Base-by-base conservation (phyloP, 2,797 vertebrate genomes). In the Lerista edwardsae region DNA sequence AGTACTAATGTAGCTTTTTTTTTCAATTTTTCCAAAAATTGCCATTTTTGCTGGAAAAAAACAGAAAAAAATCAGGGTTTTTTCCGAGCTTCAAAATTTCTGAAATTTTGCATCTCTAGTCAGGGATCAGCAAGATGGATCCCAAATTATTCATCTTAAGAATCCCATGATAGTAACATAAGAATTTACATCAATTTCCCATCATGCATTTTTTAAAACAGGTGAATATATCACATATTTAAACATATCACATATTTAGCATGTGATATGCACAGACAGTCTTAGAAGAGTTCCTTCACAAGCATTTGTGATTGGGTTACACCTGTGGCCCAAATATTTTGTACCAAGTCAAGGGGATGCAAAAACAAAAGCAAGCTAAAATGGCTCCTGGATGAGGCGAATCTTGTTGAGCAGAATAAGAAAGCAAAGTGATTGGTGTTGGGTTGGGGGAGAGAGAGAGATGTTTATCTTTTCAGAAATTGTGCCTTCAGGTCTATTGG, bases 221-320 rank as follows among this genome's bases (percentile, higher is more conserved):
- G 5, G 29, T 62, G 27, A 64, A 29, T 68, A n/a, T n/a, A n/a
- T n/a, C n/a, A n/a, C n/a, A n/a, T n/a, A n/a, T n/a, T n/a, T n/a
- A n/a, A n/a, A n/a, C n/a, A n/a, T n/a, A 9, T 6, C 57, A 55
- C 69, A 0, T 0, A 12, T 0, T 39, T 62, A 39, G 79, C 69
- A 51, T 68, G 1, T 27, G 15, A 47, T 2, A 36, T 34, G 9
- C 59, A 6, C 59, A 39, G 71, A 4, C 59, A 34, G 67, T 15
- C 6, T 69, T 1, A 4, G 4, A 0, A 31, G 0, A 25, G 23
- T 34, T 68, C 15, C 55, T 62, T 55, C 31, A 59, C 62, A 69
- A 15, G 1, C 72, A 17, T 73, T 67, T n/a, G 17, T 14, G 31
- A 23, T 36, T n/a, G n/a, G 29, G 47, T 39, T 76, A 23, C 11